Base-by-base conservation (phyloP, 2,888 invertebrate genomes). In the Gibbula magus region DNA sequence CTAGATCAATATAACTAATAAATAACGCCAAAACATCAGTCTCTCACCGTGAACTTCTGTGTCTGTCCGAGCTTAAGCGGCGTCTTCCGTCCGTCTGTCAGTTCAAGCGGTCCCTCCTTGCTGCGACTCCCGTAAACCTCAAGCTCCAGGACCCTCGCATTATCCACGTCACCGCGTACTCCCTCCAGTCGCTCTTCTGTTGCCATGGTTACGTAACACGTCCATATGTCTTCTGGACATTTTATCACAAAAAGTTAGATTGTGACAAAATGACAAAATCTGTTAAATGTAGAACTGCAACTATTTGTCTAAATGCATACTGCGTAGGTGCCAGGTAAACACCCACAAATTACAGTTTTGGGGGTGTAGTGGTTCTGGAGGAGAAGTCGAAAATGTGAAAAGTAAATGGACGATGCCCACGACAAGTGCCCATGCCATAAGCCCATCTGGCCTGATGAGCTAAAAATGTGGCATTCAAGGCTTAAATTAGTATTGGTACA, bases 51-150 rank as follows among this genome's bases (percentile, higher is more conserved):
- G 79, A 86, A 89, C 74, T 85, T 82, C 67, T 88, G 86, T 7
- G 85, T 87, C 81, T 87, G 86, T 16, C 90, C 90, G 16, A 86
- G 87, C 39, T 81, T 61, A 77, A 89, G 85, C 25, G 82, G 75
- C 18, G 79, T 79, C 32, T 82, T 75, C 32, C 86, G 86, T 13
- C 78, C 79, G 56, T 84, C 84, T 8, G 79, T 80, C 53, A 91
- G 85, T 32, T 88, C 85, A 51, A 90, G 77, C 18, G 89, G 89
- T 20, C 89, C 90, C 32, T 82, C 78, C 7, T 86, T 85, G 22
- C 86, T 87, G 8, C 86, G 82, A 35, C 81, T 85, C 0, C 91
- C 91, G 82, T 88, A 89, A 25, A 90, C 86, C 7, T 84, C 81
- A 35, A 90, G 56, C 20, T 88, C 88, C n/a, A 90, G 82, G 53